Evolutionary conservation across 2,113 vertebrate species (phyloP).

Genomic region (Onychostruthus taczanowskii): DNA sequence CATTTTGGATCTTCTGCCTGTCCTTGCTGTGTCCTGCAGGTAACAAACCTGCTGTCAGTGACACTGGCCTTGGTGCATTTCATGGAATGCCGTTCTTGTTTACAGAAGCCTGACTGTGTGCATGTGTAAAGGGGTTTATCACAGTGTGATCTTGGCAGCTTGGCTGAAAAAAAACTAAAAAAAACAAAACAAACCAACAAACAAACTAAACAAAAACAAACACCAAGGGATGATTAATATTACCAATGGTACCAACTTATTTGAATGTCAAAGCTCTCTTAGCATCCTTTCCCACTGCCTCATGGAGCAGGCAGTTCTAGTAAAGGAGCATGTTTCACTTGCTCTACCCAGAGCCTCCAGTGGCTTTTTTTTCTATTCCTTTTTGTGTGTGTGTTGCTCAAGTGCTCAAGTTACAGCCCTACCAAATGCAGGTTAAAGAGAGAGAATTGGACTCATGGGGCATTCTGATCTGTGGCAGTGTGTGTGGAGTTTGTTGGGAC

Average conservation of each 20-base stretch:
- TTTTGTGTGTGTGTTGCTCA: not conserved
- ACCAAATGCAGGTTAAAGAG: not conserved
- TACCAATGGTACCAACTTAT: not conserved
- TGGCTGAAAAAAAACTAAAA: not conserved
- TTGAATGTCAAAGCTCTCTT: not conserved
- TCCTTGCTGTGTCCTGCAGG: not conserved
- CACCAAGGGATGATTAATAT: not conserved
- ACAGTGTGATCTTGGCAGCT: not conserved
- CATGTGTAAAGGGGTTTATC: not conserved
- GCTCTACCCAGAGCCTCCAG: not conserved
- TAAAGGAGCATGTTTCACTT: not conserved
- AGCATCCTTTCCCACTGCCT: not conserved
- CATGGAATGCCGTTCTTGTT: not conserved
- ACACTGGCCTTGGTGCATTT: not conserved
- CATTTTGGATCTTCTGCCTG: not conserved
- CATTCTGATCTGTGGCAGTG: not conserved
- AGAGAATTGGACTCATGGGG: not conserved
- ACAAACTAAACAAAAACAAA: accelerated
- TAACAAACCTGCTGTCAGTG: not conserved
- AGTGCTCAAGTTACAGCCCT: not conserved
- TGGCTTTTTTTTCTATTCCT: not conserved
- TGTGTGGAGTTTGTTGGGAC: not conserved
- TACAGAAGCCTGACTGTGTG: not conserved
- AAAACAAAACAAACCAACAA: too few species aligned
- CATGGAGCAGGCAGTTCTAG: too few species aligned